phyloP scores from a whole-genome alignment of 2,113 vertebrate genomes.

The Poicephalus gulielmi region DNA sequence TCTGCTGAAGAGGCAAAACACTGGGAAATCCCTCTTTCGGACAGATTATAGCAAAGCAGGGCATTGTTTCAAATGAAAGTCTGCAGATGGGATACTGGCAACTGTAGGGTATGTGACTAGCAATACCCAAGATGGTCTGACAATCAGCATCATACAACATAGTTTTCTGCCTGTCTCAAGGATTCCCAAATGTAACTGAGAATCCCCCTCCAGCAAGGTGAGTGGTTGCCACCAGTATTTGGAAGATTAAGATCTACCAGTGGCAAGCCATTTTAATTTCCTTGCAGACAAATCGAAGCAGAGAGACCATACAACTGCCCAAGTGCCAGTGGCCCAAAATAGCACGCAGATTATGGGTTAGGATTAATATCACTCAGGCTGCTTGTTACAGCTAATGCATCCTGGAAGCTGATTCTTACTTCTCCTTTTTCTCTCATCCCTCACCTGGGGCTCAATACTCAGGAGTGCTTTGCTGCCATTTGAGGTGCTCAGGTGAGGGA shows the following conservation, averaged over 20 bases:
- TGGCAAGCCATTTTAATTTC: not conserved
- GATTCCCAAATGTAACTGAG: not conserved
- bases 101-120: not conserved
- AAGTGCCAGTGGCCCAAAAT: not conserved
- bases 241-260: not conserved
- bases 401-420: not conserved
- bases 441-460: not conserved
- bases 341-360: not conserved
- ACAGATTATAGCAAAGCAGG: slow-evolving; percentile 17
- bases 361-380: not conserved
- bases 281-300: not conserved
- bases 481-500: not conserved
- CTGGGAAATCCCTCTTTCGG: not conserved
- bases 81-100: slow-evolving; percentile 5
- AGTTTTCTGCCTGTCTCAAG: not conserved
- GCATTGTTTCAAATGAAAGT: not conserved
- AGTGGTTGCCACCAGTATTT: not conserved
- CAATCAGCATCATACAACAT: not conserved
- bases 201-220: not conserved
- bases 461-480: not conserved
- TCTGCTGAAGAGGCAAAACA: slow-evolving; percentile 13
- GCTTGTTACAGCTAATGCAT: accelerated
- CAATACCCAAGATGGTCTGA: not conserved
- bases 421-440: not conserved
- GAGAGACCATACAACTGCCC: not conserved